phyloP scores from a whole-genome alignment of 2,113 vertebrate species.

The Heptranchias perlo region DNA sequence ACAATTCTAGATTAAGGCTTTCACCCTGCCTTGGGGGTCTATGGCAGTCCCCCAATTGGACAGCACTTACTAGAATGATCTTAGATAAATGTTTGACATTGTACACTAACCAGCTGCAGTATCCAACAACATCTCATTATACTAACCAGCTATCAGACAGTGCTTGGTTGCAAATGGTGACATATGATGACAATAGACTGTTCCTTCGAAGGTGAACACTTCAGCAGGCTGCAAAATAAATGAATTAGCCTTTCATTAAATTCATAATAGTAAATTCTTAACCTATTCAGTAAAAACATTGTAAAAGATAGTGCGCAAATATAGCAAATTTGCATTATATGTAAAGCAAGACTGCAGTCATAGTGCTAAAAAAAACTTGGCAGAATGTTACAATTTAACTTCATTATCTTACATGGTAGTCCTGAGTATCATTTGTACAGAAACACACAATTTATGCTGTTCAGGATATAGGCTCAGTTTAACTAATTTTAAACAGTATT shows the following conservation, averaged over 20 bases:
- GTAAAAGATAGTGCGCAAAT: background rate
- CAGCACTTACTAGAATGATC: background rate
- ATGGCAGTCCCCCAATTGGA: background rate
- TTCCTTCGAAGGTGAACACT: constrained; percentile 82
- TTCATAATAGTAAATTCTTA: background rate
- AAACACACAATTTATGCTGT: background rate
- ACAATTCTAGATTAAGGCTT: background rate
- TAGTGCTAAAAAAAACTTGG: background rate
- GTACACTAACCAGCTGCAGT: background rate
- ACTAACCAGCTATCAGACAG: constrained; percentile 87
- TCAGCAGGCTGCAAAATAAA: constrained; percentile 72
- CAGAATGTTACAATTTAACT: background rate
- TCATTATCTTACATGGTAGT: background rate
- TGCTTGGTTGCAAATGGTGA: constrained; percentile 86
- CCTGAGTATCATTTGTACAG: background rate
- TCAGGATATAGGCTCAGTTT: background rate
- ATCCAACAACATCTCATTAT: constrained; percentile 18
- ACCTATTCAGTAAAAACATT: background rate
- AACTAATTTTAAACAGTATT: background rate
- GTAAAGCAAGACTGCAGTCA: background rate
- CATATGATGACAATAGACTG: constrained; percentile 90
- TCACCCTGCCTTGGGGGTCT: background rate
- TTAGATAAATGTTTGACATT: background rate
- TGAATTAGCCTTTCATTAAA: background rate
- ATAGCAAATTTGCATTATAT: background rate